A percentile compares a stretch with the other conserved stretches of the same genome.
Conservation (phyloP, 2,888 invertebrate species). For the Thumatha senex region DNA sequence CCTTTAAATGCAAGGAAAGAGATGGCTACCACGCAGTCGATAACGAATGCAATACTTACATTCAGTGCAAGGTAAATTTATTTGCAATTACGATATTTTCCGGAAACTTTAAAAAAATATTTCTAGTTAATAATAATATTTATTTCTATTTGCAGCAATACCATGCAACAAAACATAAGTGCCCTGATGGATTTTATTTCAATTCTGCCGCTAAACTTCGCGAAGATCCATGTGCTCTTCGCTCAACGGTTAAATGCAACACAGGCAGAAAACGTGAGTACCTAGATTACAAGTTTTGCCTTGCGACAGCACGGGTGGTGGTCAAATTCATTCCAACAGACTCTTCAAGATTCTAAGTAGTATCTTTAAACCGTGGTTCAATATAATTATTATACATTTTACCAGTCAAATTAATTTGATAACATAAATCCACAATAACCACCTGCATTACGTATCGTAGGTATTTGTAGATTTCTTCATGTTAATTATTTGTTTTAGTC, state of each 20-base stretch:
- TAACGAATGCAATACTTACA: constrained; percentile 87
- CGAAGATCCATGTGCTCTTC: constrained; percentile 89
- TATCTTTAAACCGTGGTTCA: no score
- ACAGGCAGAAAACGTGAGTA: constrained; percentile 68
- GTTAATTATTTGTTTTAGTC: no score
- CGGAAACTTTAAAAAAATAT: background rate
- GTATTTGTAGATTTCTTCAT: no score
- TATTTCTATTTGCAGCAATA: constrained; percentile 69
- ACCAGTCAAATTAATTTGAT: no score
- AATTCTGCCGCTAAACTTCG: constrained; percentile 84
- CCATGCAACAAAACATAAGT: constrained; percentile 84
- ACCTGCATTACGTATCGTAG: no score
- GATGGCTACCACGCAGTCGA: constrained; percentile 66
- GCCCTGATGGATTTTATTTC: constrained; percentile 89
- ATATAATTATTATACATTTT: no score
- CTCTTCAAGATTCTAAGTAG: no score
- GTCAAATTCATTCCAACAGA: no score
- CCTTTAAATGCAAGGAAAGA: constrained; percentile 30
- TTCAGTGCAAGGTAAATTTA: constrained; percentile 81
- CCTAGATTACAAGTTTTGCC: background rate
- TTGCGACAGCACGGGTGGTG: no score
- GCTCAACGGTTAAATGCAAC: constrained; percentile 88
- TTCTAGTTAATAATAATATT: background rate
- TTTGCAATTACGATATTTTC: background rate
- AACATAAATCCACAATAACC: no score